Percentiles rank a stretch among this genome's conserved stretches.
Evolutionary conservation across 2,797 vertebrate species (phyloP).

Genomic region (Lithobates pipiens): DNA sequence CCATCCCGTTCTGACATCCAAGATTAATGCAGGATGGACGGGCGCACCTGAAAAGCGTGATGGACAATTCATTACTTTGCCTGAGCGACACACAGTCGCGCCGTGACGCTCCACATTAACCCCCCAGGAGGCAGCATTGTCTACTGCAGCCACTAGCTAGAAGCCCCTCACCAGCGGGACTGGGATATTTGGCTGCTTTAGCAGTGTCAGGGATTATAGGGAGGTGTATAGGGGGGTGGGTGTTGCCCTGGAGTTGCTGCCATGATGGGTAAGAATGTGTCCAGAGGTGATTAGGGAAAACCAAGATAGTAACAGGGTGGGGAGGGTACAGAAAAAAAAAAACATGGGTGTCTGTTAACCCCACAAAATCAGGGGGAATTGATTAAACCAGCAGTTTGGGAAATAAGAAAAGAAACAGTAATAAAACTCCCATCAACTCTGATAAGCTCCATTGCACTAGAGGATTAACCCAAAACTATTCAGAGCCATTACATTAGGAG

Average conservation of each 20-base stretch:
- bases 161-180: constrained; percentile 94
- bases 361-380: constrained; percentile 56
- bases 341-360: constrained; percentile 73
- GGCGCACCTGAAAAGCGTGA: constrained; percentile 94
- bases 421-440: constrained; percentile 58
- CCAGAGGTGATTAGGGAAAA: constrained; percentile 59
- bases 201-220: constrained; percentile 78
- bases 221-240: constrained; percentile 78
- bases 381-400: constrained; percentile 54
- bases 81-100: constrained; percentile 97
- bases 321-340: constrained; percentile 57
- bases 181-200: constrained; percentile 91
- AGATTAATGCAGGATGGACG: constrained; percentile 89
- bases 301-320: constrained; percentile 54
- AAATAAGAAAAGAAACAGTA: constrained; percentile 61
- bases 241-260: constrained; percentile 94
- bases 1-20: constrained; percentile 97
- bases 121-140: constrained; percentile 95
- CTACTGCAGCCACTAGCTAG: constrained; percentile 73
- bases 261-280: constrained; percentile 90
- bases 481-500: constrained; percentile 57
- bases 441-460: constrained; percentile 60
- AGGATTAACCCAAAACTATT: constrained; percentile 59
- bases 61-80: constrained; percentile 99
- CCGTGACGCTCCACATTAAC: constrained; percentile 99